A percentile compares a stretch with the other conserved stretches of the same genome.
Evolutionary conservation across 2,113 vertebrate genomes (phyloP).

Genomic region (Parus major): DNA sequence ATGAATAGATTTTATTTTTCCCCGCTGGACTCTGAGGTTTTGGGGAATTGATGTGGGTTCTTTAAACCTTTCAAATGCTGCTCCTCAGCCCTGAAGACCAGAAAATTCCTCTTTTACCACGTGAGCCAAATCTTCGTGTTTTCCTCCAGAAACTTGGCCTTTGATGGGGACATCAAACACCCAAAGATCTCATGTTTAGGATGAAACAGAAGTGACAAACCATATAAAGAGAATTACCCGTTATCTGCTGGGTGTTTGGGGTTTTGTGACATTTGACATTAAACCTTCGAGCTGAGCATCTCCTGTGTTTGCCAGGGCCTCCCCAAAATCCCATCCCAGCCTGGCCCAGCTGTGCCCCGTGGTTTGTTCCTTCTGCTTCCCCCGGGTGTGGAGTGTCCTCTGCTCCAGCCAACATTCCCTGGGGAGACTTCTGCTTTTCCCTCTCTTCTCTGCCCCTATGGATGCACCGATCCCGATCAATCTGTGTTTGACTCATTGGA

Average conservation of each 20-base stretch:
- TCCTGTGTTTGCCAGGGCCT: background rate
- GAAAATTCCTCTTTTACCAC: background rate
- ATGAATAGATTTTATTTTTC: background rate
- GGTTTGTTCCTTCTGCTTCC: background rate
- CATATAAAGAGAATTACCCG: accelerated
- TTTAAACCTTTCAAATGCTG: background rate
- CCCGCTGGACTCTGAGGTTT: background rate
- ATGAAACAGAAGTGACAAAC: background rate
- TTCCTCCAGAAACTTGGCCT: background rate
- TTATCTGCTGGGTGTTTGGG: background rate
- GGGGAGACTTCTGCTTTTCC: background rate
- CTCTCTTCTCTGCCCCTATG: background rate
- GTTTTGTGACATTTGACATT: background rate
- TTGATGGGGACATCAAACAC: background rate
- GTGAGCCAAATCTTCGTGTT: background rate
- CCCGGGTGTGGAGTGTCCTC: background rate
- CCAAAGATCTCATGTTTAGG: background rate
- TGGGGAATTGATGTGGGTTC: background rate
- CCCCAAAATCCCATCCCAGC: background rate
- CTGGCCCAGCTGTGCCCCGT: background rate
- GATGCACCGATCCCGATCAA: accelerated
- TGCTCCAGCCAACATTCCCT: background rate
- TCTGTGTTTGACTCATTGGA: background rate
- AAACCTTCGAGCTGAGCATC: background rate
- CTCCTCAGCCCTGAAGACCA: background rate